Base-by-base conservation (phyloP, 1,140 invertebrate species). In the Ptiloglossa arizonensis region DNA sequence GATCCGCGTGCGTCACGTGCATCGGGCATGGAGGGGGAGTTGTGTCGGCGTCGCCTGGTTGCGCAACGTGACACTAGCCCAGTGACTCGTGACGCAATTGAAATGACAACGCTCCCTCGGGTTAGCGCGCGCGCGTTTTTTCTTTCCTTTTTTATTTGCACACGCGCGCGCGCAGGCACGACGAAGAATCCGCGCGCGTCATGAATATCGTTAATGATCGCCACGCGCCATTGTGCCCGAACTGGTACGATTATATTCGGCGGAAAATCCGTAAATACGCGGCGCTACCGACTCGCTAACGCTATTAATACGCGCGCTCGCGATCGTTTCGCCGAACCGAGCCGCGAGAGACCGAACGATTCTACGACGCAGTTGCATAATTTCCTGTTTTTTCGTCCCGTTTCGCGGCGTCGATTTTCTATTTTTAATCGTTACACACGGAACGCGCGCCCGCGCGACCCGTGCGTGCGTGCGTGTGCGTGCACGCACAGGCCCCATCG, bases 1-100 rank as follows among this genome's bases (percentile, higher is more conserved):
- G 72, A 75, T 56, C 38, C n/a, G 50, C 72, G 50, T 38, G 38
- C 15, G 62, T 67, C 72, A 67, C 63, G 72, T 75, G 57, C 32
- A 50, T n/a, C 57, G 56, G 27, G 11, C 19, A 2, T 38, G 54
- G 17, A 29, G 2, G 4, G 17, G 27, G 56, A 24, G 27, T n/a
- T n/a, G n/a, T n/a, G 15, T 50, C 22, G 24, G 60, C 60, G 48
- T 38, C 70, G 57, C 15, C 8, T 15, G n/a, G 35, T 72, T 72
- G 57, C 68, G 59, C 64, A 63, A 78, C 59, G 57, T 63, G 59
- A 64, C 68, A 72, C 67, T 52, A 62, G 46, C n/a, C 38, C 41
- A 38, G 41, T 48, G 38, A 52, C 46, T 70, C 9, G 38, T 77
- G 67, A 77, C 27, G 67, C 35, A 71, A 70, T 38, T 41, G n/a